Conservation (phyloP, 2,797 vertebrate species). For the Ctenochaetus hawaiiensis region DNA sequence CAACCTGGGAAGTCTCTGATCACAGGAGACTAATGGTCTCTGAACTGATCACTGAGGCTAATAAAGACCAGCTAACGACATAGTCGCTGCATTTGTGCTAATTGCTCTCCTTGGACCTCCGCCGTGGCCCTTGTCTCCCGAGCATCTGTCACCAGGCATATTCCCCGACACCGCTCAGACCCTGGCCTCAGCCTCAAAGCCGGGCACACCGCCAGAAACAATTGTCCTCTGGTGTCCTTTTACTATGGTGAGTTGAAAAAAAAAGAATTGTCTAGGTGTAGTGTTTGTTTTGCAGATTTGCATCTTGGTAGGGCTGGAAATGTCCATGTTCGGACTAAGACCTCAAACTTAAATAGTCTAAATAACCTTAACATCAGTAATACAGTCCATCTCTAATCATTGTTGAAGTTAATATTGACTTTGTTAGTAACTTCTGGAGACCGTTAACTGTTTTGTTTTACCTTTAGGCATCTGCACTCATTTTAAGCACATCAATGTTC, state of each 20-base stretch:
- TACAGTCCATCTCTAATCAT: not conserved
- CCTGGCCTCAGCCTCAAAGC: conserved; percentile 63
- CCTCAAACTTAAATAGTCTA: not conserved
- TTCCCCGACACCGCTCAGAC: conserved; percentile 70
- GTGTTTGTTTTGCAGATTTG: conserved; percentile 55
- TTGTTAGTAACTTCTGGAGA: conserved; percentile 17
- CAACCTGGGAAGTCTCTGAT: conserved; percentile 64
- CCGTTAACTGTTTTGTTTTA: conserved; percentile 21
- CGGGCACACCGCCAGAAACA: conserved; percentile 64
- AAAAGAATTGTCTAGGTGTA: conserved; percentile 44
- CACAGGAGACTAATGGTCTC: conserved; percentile 79
- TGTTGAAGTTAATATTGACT: conserved; percentile 25
- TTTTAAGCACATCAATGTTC: conserved; percentile 12
- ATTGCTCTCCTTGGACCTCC: conserved; percentile 82
- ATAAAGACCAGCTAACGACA: conserved; percentile 84
- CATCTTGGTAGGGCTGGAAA: conserved; percentile 25
- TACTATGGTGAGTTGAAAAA: conserved; percentile 52
- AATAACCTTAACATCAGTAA: conserved; percentile 9
- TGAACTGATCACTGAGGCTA: conserved; percentile 82
- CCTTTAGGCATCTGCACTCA: not conserved
- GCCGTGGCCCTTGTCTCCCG: conserved; percentile 65
- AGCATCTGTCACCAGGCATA: conserved; percentile 80
- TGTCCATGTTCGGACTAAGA: not conserved
- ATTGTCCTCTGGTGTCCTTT: conserved; percentile 74
- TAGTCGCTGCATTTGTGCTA: conserved; percentile 80